Conservation (phyloP, 2,888 invertebrate species). For the Sinotaia quadrata region DNA sequence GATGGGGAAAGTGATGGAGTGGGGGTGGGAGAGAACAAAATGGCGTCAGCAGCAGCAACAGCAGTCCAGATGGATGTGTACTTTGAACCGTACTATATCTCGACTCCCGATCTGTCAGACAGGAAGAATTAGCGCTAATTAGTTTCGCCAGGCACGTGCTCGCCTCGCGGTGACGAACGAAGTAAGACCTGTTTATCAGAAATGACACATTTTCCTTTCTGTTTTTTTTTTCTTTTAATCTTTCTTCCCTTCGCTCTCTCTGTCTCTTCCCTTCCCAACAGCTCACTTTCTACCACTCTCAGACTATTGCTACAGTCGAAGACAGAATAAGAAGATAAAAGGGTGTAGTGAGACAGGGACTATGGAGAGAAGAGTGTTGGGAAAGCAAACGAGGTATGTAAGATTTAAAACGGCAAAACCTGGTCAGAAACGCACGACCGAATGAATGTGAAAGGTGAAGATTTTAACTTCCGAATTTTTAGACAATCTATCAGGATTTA, state of each 20-base stretch:
- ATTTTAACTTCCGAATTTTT: no score
- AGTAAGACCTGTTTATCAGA: no score
- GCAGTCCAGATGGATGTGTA: neutral
- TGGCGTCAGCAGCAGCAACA: neutral
- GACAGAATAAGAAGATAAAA: no score
- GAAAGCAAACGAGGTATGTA: no score
- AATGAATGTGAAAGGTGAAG: no score
- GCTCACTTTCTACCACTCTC: conserved; percentile 7
- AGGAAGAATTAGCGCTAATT: neutral
- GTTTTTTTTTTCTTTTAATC: neutral
- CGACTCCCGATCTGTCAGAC: neutral
- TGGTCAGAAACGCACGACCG: no score
- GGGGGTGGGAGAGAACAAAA: neutral
- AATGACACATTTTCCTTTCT: neutral
- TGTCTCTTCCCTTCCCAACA: conserved; percentile 1
- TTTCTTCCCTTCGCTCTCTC: neutral
- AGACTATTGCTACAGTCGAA: neutral
- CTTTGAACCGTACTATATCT: neutral
- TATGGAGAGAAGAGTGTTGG: no score
- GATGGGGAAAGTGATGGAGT: neutral
- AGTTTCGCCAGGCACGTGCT: neutral
- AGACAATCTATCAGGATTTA: no score
- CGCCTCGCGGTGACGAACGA: neutral
- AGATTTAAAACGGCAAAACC: no score
- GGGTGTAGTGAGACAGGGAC: no score